These are phyloP conservation scores for Suncus etruscus DNA, from an alignment of 2,113 vertebrate species.

Conservation along the genomic window DNA sequence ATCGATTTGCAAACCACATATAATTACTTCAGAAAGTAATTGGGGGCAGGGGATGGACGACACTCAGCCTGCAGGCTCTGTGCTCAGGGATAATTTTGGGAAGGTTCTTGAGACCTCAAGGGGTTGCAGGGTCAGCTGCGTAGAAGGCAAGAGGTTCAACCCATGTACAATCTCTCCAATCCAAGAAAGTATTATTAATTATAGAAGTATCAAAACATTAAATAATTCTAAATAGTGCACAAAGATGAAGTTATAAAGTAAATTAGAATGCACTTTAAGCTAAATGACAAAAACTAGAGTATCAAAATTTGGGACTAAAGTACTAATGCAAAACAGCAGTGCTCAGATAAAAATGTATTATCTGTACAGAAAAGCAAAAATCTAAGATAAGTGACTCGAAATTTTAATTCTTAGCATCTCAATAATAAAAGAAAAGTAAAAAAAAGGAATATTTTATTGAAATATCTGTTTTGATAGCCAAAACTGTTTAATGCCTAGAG, in stretches of 20 bases:
- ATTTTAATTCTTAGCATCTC: background rate
- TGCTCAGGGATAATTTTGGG: no score
- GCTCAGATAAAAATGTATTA: slow-evolving; percentile 9
- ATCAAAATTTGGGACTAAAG: no score
- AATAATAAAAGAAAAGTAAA: no score
- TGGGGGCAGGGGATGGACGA: no score
- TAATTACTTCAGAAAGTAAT: no score
- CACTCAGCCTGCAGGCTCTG: no score
- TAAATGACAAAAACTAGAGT: slow-evolving; percentile 23
- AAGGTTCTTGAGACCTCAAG: no score
- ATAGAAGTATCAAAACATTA: slow-evolving; percentile 31
- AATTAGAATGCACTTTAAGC: background rate
- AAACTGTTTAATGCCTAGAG: background rate
- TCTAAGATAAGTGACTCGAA: slow-evolving; percentile 18
- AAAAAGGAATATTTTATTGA: background rate
- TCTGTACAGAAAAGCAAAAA: background rate
- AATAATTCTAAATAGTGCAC: background rate
- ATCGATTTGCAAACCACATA: background rate
- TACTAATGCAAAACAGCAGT: background rate
- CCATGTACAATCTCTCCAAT: no score
- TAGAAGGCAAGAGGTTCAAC: no score
- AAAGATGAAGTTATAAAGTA: slow-evolving; percentile 22
- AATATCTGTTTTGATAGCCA: slow-evolving; percentile 43
- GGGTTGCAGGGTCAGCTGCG: no score
- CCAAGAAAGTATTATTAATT: background rate